Conservation (phyloP, 2,888 invertebrate genomes). For the Rhagium mordax region DNA sequence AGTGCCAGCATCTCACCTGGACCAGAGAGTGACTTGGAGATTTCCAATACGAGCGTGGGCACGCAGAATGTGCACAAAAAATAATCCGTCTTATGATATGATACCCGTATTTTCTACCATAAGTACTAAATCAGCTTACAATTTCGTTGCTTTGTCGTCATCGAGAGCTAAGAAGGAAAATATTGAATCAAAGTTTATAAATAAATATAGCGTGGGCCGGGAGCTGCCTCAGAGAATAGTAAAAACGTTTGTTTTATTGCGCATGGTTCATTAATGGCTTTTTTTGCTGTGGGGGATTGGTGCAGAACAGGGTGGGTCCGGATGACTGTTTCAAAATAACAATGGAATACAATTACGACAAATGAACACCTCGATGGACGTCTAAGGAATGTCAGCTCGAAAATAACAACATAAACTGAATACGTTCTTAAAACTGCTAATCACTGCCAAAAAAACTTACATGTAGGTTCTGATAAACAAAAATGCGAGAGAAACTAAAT, state of each 20-base stretch:
- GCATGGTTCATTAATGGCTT: conserved; percentile 5
- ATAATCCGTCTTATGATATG: conserved; percentile 57
- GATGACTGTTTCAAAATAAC: neutral
- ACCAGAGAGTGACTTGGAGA: conserved; percentile 56
- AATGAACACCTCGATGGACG: neutral
- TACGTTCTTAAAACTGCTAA: neutral
- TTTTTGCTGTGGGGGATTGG: conserved; percentile 2
- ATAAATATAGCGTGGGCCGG: conserved; percentile 13
- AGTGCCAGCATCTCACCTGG: conserved; percentile 57
- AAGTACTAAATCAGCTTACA: conserved; percentile 50
- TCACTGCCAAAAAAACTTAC: neutral
- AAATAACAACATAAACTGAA: neutral
- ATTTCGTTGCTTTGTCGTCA: conserved; percentile 40
- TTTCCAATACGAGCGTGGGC: conserved; percentile 58
- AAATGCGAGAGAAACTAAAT: no score
- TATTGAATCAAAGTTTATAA: conserved; percentile 29
- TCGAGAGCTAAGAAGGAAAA: conserved; percentile 8
- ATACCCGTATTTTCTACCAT: conserved; percentile 47
- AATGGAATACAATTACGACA: neutral
- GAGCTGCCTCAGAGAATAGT: conserved; percentile 10
- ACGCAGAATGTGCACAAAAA: conserved; percentile 59
- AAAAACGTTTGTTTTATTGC: neutral
- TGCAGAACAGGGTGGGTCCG: neutral
- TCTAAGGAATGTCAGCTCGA: neutral
- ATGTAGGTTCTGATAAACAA: no score